These are phyloP conservation scores for Nymphicus hollandicus DNA, from an alignment of 2,113 vertebrate genomes.

Conservation along the genomic window DNA sequence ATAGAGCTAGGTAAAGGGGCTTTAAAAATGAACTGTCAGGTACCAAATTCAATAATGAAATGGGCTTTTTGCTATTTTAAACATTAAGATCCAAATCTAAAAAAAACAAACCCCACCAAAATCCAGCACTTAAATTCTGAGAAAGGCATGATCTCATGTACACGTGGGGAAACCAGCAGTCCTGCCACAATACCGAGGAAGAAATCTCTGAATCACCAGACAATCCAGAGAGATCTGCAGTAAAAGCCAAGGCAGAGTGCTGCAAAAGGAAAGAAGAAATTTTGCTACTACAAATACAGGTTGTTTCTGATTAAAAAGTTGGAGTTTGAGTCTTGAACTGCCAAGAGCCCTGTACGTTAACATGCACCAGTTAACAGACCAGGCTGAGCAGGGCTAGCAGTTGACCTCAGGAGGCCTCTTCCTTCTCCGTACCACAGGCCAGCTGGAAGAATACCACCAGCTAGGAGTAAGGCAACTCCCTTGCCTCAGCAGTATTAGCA, in stretches of 20 bases:
- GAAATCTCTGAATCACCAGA: background rate
- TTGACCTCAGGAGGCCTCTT: background rate
- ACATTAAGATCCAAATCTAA: background rate
- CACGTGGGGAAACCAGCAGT: background rate
- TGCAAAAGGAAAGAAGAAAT: background rate
- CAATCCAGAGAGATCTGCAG: background rate
- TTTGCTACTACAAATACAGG: background rate
- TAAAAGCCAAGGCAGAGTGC: background rate
- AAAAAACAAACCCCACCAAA: background rate
- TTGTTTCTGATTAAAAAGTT: background rate
- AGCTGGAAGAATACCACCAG: background rate
- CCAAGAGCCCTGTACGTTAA: background rate
- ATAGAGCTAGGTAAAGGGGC: background rate
- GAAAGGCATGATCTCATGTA: background rate
- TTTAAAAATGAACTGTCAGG: background rate
- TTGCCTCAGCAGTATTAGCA: background rate
- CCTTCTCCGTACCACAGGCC: background rate
- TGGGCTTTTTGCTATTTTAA: background rate
- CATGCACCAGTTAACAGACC: background rate
- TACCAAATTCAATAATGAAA: background rate
- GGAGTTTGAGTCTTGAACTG: background rate
- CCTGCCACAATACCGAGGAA: background rate
- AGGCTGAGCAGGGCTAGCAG: background rate
- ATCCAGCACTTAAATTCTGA: background rate
- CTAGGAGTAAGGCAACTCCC: background rate